Evolutionary conservation across 2,888 invertebrate genomes (phyloP), one percentile per base, ranked within the genome.

Genomic region (Conchocele bisecta): DNA sequence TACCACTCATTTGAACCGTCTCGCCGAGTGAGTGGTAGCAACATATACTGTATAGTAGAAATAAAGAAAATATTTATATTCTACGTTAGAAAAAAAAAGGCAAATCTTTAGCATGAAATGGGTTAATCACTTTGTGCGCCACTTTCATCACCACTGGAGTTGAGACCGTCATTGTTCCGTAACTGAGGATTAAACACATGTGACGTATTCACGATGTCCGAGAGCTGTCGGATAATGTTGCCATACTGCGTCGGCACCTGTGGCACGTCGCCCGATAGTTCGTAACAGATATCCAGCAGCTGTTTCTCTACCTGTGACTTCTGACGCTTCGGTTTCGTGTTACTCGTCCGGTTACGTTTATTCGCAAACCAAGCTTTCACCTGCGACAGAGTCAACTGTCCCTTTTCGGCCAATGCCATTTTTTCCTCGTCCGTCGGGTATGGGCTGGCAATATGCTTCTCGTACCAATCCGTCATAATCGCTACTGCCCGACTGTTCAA

Each of bases 321-420:
- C 68, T 87, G 85, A 41, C 81, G 81, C 63, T 87, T 87, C 1
- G 86, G 86, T 74, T 86, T 87, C 7, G 89, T 89, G 77, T 89
- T 89, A 37, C 84, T 83, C 3, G 86, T 85, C 24, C 89, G 64
- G 65, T 89, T 89, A 24, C 89, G 67, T 44, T 86, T 87, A 61
- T 89, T 89, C 6, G 89, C 88, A 70, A 89, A 89, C 89, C 89
- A 89, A 11, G 88, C 88, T 51, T 89, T 89, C 22, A 89, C 88
- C 61, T 88, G 87, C 7, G 78, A 65, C 20, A 88, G 61, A 29
- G 81, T 67, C 15, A 89, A 80, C 3, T 79, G 75, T 4, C 89
- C 88, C 24, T 80, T 58, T 7, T 83, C 78, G 3, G 89, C 88
- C 61, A 89, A 58, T 20, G 73, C 67, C 33, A 75, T 69, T 71